Evolutionary conservation across 2,797 vertebrate genomes (phyloP).

Genomic region (Trematomus bernacchii): DNA sequence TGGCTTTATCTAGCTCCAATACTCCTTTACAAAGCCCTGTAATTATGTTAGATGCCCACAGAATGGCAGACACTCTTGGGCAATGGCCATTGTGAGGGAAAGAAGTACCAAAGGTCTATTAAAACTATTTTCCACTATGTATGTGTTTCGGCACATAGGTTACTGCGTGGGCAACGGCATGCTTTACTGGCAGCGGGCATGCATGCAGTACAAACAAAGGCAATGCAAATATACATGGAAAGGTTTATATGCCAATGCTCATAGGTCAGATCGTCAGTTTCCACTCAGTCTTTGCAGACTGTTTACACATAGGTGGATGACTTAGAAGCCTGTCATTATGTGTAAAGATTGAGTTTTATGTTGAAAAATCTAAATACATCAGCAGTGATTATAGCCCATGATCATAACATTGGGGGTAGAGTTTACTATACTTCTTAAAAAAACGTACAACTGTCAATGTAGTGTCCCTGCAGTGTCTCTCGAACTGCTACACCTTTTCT

Average conservation of each 20-base stretch:
- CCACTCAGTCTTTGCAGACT: slow-evolving; percentile 37
- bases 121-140: slow-evolving; percentile 52
- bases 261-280: slow-evolving; percentile 48
- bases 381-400: slow-evolving; percentile 9
- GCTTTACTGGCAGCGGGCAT: slow-evolving; percentile 49
- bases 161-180: slow-evolving; percentile 38
- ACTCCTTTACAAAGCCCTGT: slow-evolving; percentile 67
- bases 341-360: slow-evolving; percentile 49
- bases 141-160: slow-evolving; percentile 46
- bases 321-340: slow-evolving; percentile 51
- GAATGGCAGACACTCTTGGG: slow-evolving; percentile 53
- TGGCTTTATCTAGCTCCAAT: slow-evolving; percentile 70
- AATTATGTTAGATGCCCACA: slow-evolving; percentile 72
- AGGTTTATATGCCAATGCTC: slow-evolving; percentile 48
- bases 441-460: not conserved
- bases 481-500: not conserved
- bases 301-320: slow-evolving; percentile 54
- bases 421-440: not conserved
- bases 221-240: slow-evolving; percentile 55
- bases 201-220: slow-evolving; percentile 57
- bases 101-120: slow-evolving; percentile 41
- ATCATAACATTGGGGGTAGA: slow-evolving; percentile 20
- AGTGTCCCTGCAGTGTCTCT: not conserved
- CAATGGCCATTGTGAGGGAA: slow-evolving; percentile 51
- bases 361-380: slow-evolving; percentile 54